Evolutionary conservation across 2,888 invertebrate genomes (phyloP), one percentile per base, ranked within the genome.

Genomic region (Melitaea athalia): DNA sequence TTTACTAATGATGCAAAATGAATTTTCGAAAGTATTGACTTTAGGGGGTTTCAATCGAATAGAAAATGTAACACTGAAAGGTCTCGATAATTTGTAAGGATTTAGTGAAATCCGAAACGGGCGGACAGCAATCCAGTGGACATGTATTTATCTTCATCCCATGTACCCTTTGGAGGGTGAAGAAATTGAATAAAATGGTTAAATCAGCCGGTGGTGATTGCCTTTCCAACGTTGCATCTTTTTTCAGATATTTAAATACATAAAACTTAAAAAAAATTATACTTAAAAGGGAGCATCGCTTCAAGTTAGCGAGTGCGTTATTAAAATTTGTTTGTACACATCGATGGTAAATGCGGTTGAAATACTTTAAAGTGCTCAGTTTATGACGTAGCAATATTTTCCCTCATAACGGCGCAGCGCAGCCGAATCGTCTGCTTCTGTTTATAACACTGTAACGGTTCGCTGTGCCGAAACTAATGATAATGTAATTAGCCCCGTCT

Each of bases 381-480:
- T 38, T 57, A 42, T 57, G 57, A 57, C 57, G 42, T 42, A 42
- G 57, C 57, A 57, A 57, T 42, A 57, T 57, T 57, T 63, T 68
- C 66, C 60, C 65, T 63, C 65, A 66, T 71, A 68, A 68, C 66
- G 55, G 55, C 55, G 38, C 38, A 42, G 53, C 55, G n/a, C 24
- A 64, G 66, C 66, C 53, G 57, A 57, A 57, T 57, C 65, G 71
- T 55, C 65, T 63, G 70, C 59, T 63, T 63, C 69, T 73, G 73
- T 74, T 74, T 73, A 65, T 70, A 70, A 71, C 78, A 74, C 77
- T 75, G 76, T 78, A 74, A 77, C 81, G 78, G 83, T 73, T 79
- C 85, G 82, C 75, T 82, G 82, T 82, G 74, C 81, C 82, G 84
- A 83, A 82, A 82, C 82, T 85, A 85, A 87, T 83, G 83, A 77